Evolutionary conservation across 2,888 invertebrate species (phyloP).

Genomic region (Machimus rusticus): DNA sequence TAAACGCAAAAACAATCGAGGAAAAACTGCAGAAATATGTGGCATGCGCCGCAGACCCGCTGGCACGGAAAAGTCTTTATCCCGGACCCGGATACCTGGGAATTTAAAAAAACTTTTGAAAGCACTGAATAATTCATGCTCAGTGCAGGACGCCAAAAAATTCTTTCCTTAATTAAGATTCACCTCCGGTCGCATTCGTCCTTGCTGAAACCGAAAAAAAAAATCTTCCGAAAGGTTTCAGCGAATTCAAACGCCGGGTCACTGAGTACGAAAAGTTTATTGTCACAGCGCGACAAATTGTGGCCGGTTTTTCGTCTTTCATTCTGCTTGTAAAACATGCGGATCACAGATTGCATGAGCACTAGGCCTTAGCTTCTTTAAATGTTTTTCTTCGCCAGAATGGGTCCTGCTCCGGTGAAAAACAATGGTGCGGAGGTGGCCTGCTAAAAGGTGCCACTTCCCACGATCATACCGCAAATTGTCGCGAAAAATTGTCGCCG

Average conservation of each 20-base stretch:
- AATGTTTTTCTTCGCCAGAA: not conserved
- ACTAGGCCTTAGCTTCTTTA: not conserved
- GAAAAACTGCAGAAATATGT: not conserved
- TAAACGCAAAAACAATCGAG: not conserved
- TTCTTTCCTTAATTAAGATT: not conserved
- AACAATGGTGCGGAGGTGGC: not conserved
- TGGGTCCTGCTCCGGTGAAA: not conserved
- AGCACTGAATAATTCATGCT: not conserved
- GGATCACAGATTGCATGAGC: not conserved
- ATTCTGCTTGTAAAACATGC: not conserved
- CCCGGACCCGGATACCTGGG: not conserved
- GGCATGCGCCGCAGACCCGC: not conserved
- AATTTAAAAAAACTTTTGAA: not conserved
- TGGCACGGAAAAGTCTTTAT: not conserved
- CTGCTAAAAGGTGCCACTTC: not conserved
- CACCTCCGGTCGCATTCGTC: not conserved
- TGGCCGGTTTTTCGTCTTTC: not conserved
- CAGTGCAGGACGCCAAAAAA: not conserved
- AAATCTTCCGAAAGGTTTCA: not conserved
- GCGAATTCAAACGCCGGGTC: not conserved
- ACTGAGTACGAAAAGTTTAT: not conserved
- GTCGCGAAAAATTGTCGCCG: not conserved
- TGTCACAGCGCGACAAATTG: not conserved
- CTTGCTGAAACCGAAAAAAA: not conserved
- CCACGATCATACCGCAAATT: not conserved